Conservation (phyloP, 1,140 invertebrate species). For the Pseudomyrmex flavicornis region DNA sequence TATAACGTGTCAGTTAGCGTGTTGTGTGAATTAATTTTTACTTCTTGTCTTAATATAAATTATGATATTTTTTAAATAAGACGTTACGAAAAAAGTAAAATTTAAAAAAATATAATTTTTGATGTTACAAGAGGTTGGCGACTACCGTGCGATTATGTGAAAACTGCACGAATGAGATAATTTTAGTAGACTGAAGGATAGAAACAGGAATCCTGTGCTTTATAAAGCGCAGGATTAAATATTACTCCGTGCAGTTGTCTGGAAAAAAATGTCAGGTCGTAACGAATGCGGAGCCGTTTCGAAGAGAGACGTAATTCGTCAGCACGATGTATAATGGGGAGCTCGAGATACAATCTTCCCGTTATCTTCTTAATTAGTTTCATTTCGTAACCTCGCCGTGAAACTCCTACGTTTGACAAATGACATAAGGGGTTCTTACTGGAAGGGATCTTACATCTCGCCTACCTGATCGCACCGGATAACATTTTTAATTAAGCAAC, state of each 20-base stretch:
- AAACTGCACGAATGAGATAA: conserved; percentile 1
- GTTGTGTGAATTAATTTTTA: too few relatives aligned
- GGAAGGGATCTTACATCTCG: conserved; percentile 68
- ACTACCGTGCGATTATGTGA: neutral
- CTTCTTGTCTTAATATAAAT: too few relatives aligned
- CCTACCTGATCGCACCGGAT: conserved; percentile 73
- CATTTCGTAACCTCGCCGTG: conserved; percentile 73
- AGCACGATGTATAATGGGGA: conserved; percentile 65
- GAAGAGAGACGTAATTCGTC: conserved; percentile 57
- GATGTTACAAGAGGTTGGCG: neutral
- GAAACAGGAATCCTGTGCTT: neutral
- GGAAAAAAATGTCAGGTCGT: conserved; percentile 30
- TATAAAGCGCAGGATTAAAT: conserved; percentile 46
- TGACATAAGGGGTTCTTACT: conserved; percentile 66
- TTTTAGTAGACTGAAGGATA: conserved; percentile 2
- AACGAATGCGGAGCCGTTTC: conserved; percentile 41
- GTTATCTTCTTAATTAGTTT: conserved; percentile 80
- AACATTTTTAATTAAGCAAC: conserved; percentile 81
- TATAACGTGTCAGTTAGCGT: conserved; percentile 25
- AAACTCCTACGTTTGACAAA: conserved; percentile 77
- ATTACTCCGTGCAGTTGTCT: neutral
- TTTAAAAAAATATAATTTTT: neutral
- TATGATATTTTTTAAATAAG: neutral
- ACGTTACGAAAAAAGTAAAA: neutral
- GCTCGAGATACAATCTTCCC: conserved; percentile 71